phyloP scores from a whole-genome alignment of 2,888 invertebrate species.

The Chydorus sphaericus region DNA sequence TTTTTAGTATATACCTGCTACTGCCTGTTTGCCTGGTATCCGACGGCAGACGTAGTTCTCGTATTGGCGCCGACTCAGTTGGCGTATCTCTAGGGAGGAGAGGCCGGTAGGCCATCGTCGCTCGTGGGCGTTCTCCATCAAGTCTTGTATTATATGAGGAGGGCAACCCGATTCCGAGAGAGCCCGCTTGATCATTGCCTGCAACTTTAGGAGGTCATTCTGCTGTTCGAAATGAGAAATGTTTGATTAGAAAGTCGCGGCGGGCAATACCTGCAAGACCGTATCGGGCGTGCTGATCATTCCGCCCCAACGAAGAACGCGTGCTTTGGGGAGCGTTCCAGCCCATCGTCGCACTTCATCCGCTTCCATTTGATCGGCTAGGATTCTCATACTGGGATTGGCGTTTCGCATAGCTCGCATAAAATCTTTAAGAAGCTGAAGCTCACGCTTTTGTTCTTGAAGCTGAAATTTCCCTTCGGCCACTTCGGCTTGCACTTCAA shows the following conservation, averaged over 20 bases:
- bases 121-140: slow-evolving; percentile 96
- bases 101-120: slow-evolving; percentile 87
- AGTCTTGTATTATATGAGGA: slow-evolving; percentile 76
- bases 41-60: slow-evolving; percentile 89
- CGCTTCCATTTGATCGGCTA: slow-evolving; percentile 86
- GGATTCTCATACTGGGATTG: slow-evolving; percentile 79
- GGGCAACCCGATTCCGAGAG: slow-evolving; percentile 89
- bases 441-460: slow-evolving; percentile 75
- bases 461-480: slow-evolving; percentile 74
- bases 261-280: slow-evolving; percentile 54
- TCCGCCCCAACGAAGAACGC: slow-evolving; percentile 93
- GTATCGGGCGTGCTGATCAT: slow-evolving; percentile 98
- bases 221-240: background rate
- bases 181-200: slow-evolving; percentile 87
- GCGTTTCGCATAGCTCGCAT: slow-evolving; percentile 85
- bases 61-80: slow-evolving; percentile 81
- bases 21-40: slow-evolving; percentile 90
- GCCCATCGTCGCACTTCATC: slow-evolving; percentile 87
- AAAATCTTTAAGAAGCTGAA: slow-evolving; percentile 78
- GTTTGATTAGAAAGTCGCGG: background rate
- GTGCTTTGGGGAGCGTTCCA: slow-evolving; percentile 58
- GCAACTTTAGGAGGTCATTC: slow-evolving; percentile 22
- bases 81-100: slow-evolving; percentile 80
- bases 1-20: no score
- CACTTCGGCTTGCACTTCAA: slow-evolving; percentile 71